phyloP scores from a whole-genome alignment of 2,888 invertebrate genomes.

The Eucera pruinosa region DNA sequence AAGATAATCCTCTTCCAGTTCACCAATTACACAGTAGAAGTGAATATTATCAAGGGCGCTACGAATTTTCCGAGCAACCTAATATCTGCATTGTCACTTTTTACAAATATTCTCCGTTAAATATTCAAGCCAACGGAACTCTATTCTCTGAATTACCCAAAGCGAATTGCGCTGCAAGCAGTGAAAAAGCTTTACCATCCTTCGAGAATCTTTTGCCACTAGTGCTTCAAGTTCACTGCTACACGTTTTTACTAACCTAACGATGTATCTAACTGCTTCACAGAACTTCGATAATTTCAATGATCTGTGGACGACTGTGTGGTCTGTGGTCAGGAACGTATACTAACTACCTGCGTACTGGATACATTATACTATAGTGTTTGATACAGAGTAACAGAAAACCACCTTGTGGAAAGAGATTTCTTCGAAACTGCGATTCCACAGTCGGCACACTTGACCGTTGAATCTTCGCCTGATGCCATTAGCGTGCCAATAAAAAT shows the following conservation, averaged over 20 bases:
- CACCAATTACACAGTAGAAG: too few species aligned
- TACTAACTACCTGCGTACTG: conserved; percentile 1
- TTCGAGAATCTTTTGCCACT: background rate
- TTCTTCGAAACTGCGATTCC: conserved; percentile 42
- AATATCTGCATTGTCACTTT: too few species aligned
- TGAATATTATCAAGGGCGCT: too few species aligned
- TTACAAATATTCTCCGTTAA: too few species aligned
- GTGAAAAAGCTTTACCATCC: background rate
- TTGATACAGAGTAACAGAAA: conserved; percentile 40
- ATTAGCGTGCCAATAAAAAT: conserved; percentile 27
- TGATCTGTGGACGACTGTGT: conserved; percentile 32
- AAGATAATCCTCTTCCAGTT: too few species aligned
- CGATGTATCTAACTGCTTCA: conserved; percentile 18
- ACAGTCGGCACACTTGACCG: conserved; percentile 28
- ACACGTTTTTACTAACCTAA: background rate
- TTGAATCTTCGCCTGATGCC: conserved; percentile 1
- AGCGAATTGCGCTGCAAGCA: too few species aligned
- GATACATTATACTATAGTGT: conserved; percentile 45
- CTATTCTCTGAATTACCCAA: too few species aligned
- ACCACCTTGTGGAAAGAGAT: conserved; percentile 30
- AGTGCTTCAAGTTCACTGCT: background rate
- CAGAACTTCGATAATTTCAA: too few species aligned
- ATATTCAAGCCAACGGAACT: background rate
- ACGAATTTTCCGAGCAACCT: too few species aligned
- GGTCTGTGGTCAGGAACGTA: conserved; percentile 46